These are phyloP conservation scores for Drosophila insularis DNA, from an alignment of 1,140 invertebrate species.

Conservation along the genomic window DNA sequence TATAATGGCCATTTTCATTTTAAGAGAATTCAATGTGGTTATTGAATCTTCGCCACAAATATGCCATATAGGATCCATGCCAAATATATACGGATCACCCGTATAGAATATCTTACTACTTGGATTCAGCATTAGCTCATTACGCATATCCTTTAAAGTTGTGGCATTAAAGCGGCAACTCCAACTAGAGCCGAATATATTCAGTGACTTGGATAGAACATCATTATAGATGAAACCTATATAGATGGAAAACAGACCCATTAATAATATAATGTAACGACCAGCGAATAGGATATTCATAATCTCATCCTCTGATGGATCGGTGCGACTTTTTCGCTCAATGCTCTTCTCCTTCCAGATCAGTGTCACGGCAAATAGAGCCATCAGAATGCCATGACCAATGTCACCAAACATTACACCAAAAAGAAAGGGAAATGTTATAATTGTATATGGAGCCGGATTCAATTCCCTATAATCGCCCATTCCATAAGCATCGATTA, in stretches of 20 bases:
- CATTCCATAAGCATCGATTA: conserved; percentile 93
- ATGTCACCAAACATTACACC: conserved; percentile 90
- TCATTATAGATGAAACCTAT: conserved; percentile 99
- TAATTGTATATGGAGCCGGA: conserved; percentile 88
- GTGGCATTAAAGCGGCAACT: conserved; percentile 87
- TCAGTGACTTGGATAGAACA: conserved; percentile 95
- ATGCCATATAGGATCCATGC: conserved; percentile 92
- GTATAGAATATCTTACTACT: conserved; percentile 87
- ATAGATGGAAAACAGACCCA: conserved; percentile 98
- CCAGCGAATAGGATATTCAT: conserved; percentile 98
- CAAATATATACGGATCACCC: conserved; percentile 81
- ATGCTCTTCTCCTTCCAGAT: conserved; percentile 88
- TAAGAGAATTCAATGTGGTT: conserved; percentile 97
- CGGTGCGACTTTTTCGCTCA: conserved; percentile 86
- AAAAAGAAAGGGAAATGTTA: conserved; percentile 90
- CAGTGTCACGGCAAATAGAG: conserved; percentile 85
- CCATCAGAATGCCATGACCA: conserved; percentile 88
- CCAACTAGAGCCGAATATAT: conserved; percentile 96
- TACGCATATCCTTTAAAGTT: conserved; percentile 68
- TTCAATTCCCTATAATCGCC: conserved; percentile 90
- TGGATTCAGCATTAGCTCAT: conserved; percentile 87
- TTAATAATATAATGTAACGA: conserved; percentile 97
- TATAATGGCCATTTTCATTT: conserved; percentile 99
- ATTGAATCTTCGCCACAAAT: conserved; percentile 96
- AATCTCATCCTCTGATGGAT: conserved; percentile 93